Evolutionary conservation across 2,888 invertebrate species (phyloP).

Genomic region (Leptopilina syphax): DNA sequence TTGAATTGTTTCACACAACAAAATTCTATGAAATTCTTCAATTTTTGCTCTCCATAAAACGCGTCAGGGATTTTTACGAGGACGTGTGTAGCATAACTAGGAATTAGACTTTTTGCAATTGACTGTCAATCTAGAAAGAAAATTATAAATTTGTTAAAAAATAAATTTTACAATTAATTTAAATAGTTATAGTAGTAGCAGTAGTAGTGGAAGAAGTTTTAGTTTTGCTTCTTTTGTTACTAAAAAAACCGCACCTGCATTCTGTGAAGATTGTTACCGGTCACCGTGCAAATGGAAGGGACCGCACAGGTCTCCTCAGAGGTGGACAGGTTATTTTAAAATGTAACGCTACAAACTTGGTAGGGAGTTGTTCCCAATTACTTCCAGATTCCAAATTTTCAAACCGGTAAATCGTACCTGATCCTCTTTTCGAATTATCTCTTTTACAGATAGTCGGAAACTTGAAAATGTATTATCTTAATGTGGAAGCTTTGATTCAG

Average conservation of each 20-base stretch:
- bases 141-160: constrained; percentile 59
- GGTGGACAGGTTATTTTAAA: too few species aligned
- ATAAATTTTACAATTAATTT: constrained; percentile 2
- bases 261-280: constrained; percentile 83
- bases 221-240: background rate
- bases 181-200: background rate
- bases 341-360: too few species aligned
- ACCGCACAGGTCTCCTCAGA: too few species aligned
- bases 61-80: constrained; percentile 74
- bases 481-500: too few species aligned
- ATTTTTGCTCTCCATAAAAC: constrained; percentile 63
- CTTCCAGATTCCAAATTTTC: too few species aligned
- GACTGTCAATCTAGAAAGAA: constrained; percentile 86
- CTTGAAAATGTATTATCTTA: too few species aligned
- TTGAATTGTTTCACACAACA: constrained; percentile 69
- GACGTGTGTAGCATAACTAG: constrained; percentile 83
- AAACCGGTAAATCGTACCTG: too few species aligned
- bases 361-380: too few species aligned
- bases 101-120: constrained; percentile 84
- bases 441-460: too few species aligned
- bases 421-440: too few species aligned
- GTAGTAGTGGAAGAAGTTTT: background rate
- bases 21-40: constrained; percentile 70
- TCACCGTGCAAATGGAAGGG: too few species aligned
- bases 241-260: constrained; percentile 76